Evolutionary conservation across 2,888 invertebrate genomes (phyloP).

Genomic region (Mellilla xanthometata): DNA sequence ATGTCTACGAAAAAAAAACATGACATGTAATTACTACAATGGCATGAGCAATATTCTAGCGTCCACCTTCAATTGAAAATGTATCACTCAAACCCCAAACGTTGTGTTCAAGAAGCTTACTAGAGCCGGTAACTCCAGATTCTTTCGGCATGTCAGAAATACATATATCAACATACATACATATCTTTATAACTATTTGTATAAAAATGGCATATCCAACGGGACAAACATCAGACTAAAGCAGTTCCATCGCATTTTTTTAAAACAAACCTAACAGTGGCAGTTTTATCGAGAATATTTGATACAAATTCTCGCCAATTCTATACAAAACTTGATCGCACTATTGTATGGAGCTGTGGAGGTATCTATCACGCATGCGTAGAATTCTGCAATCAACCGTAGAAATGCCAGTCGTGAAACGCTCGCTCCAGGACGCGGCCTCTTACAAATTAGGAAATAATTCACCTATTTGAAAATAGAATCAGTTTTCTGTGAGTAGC

Average conservation of each 20-base stretch:
- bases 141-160: no score
- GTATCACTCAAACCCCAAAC: no score
- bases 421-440: conserved; percentile 21
- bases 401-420: conserved; percentile 23
- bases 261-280: background rate
- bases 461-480: conserved; percentile 19
- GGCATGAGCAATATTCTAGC: no score
- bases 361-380: conserved; percentile 24
- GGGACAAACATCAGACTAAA: background rate
- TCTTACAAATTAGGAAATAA: conserved; percentile 11
- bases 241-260: background rate
- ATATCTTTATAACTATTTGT: background rate
- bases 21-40: no score
- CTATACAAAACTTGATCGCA: background rate
- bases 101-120: no score
- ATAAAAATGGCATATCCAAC: background rate
- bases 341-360: background rate
- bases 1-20: no score
- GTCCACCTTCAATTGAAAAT: no score
- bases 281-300: background rate
- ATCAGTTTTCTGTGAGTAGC: conserved; percentile 20
- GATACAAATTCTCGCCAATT: background rate
- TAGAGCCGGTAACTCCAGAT: no score
- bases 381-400: conserved; percentile 19
- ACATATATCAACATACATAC: no score